Conservation (phyloP, 1,140 invertebrate genomes). For the Dendroctonus valens region DNA sequence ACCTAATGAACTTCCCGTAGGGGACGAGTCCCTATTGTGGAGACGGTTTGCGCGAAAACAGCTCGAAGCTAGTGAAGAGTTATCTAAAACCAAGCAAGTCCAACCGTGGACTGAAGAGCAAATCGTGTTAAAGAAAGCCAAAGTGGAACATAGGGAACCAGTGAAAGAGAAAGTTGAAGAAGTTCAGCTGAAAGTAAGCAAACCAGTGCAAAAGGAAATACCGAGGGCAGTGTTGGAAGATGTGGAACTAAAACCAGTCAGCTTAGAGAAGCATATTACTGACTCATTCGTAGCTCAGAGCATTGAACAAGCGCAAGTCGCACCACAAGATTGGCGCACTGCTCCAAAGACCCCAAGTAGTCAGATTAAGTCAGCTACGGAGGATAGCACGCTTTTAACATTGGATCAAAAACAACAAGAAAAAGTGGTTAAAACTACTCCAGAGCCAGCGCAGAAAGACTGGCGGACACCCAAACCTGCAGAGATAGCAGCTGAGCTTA, state of each 20-base stretch:
- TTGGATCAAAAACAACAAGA: too few relatives aligned
- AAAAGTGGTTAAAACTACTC: too few relatives aligned
- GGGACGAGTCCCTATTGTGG: slow-evolving; percentile 58
- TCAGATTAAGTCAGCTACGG: too few relatives aligned
- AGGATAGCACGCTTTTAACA: too few relatives aligned
- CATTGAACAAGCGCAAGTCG: too few relatives aligned
- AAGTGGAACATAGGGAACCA: slow-evolving; percentile 48
- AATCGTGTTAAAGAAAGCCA: slow-evolving; percentile 50
- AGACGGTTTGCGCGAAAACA: slow-evolving; percentile 37
- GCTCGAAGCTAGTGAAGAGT: slow-evolving; percentile 8
- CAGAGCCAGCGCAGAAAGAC: slow-evolving; percentile 2
- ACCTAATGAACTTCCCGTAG: slow-evolving; percentile 51
- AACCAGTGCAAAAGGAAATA: slow-evolving; percentile 43
- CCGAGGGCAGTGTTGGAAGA: slow-evolving; percentile 44
- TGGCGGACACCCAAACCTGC: slow-evolving; percentile 19
- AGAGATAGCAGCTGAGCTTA: slow-evolving; percentile 4
- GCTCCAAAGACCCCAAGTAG: too few relatives aligned
- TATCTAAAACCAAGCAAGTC: slow-evolving; percentile 27
- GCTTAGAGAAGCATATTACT: slow-evolving; percentile 1
- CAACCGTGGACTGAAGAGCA: slow-evolving; percentile 53
- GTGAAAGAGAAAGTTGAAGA: slow-evolving; percentile 47
- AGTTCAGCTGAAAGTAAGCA: slow-evolving; percentile 37
- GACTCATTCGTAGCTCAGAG: too few relatives aligned
- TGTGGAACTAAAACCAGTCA: slow-evolving; percentile 37
- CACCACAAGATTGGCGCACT: too few relatives aligned